Percentiles rank a stretch among this genome's conserved stretches.
Evolutionary conservation across 2,113 vertebrate species (phyloP).

Genomic region (Amblyornis subalaris): DNA sequence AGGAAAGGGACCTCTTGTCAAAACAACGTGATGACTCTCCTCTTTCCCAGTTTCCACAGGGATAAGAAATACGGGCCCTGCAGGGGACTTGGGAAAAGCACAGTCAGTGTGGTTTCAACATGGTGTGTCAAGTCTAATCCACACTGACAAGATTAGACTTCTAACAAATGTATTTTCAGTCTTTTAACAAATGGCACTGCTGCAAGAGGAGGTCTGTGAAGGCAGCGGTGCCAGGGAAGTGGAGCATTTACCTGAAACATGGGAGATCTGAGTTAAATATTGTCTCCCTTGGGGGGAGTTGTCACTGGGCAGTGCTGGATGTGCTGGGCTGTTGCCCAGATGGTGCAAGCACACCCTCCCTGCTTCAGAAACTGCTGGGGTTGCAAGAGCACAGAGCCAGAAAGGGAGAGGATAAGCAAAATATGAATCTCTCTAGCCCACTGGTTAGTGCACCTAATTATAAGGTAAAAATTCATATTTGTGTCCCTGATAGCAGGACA

Average conservation of each 20-base stretch:
- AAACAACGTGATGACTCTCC: background rate
- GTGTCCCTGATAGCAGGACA: background rate
- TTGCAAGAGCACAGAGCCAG: background rate
- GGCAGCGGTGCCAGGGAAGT: background rate
- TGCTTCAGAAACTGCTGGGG: background rate
- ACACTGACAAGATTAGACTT: background rate
- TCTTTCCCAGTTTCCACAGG: background rate
- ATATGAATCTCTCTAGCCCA: background rate
- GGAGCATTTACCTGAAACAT: background rate
- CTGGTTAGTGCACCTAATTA: background rate
- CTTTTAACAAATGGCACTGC: background rate
- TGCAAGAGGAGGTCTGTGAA: background rate
- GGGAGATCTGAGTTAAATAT: background rate
- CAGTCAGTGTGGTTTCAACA: background rate
- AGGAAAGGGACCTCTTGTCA: background rate
- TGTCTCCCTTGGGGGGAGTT: background rate
- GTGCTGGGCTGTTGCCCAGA: background rate
- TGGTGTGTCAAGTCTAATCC: constrained; percentile 5
- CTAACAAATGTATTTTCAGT: background rate
- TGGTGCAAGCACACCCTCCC: background rate
- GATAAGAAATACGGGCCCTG: background rate
- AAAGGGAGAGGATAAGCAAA: background rate
- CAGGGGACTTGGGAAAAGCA: background rate
- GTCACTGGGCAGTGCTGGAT: background rate
- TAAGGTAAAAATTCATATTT: background rate